Evolutionary conservation across 2,113 vertebrate genomes (phyloP), one percentile per base, ranked within the genome.

Genomic region (Carassius auratus): DNA sequence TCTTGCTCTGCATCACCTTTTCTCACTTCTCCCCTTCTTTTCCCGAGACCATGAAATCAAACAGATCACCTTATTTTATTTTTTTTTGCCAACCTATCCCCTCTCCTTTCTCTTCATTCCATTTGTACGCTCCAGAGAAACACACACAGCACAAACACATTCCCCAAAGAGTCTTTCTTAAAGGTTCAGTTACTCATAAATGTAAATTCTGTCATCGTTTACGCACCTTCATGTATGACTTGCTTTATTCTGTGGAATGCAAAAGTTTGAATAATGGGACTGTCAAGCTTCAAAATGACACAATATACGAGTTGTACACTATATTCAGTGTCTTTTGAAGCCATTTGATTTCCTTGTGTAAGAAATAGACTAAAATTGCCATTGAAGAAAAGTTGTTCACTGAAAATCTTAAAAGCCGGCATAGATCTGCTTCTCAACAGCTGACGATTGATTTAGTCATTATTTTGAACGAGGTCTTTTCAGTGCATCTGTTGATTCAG

Each of bases 1-100:
- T 30, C 50, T 42, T 10, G 19, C 59, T 74, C 77, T 64, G 17
- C 45, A 76, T 68, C 57, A 76, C 42, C 50, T 79, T 77, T 79
- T 55, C 66, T 75, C 19, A 23, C 45, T 50, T 64, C 14, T 66
- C 84, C n/a, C 74, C 64, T 55, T 21, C 75, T 68, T 33, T 42
- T 9, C 52, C 26, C 8, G 45, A 69, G 62, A 69, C 48, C 55
- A 85, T 78, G 14, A 57, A 52, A 42, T 64, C 59, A 55, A 69
- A 52, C 38, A 3, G 5, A 81, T 81, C 5, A 1, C 14, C 62
- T 42, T 42, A 6, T 42, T 7, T 36, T 36, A 3, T 36, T 1
- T 80, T 42, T 55, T 23, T 48, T 64, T 45, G 14, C 36, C 21
- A 38, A 5, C 19, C 14, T 21, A 59, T 59, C 17, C 12, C 8